Evolutionary conservation across 2,113 vertebrate species (phyloP), one percentile per base, ranked within the genome.

Genomic region (Sula dactylatra): DNA sequence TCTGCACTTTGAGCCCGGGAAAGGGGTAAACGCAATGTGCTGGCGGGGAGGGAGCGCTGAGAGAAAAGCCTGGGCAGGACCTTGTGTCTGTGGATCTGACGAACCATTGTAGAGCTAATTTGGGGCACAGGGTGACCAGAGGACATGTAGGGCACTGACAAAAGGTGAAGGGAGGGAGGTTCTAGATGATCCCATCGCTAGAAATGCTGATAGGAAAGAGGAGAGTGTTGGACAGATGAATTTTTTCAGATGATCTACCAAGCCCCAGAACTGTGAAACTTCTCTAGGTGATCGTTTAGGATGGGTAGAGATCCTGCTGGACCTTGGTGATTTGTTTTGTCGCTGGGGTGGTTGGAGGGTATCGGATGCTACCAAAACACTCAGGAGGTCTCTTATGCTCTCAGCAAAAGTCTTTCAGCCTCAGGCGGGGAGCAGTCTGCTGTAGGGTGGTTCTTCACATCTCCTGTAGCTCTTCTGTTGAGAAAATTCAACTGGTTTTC

Each of bases 391-490:
- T 83, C 71, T 90, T 0, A 1, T 72, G 42, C 86, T 82, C 84
- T 88, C 87, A 9, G 71, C 81, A 52, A 47, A 55, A 77, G 54
- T 16, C 79, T 59, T 80, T 56, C 86, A 49, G 65, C 65, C 69
- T 52, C 27, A 40, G 73, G 69, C 29, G 4, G 42, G 74, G 86
- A 77, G 54, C 74, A 47, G 47, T n/a, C 54, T 82, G 82, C 64
- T 62, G 36, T 38, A 44, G 81, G 82, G 45, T 85, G 26, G 38
- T 49, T 72, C 79, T 42, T 80, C 44, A 58, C 55, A 34, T 90
- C 94, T 89, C 92, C 93, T 89, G 96, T 82, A 94, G 95, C 91
- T 94, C 80, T 95, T 82, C 31, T 49, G 58, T 76, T 66, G 47
- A 89, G 90, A 84, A 93, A 88, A 54, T 91, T 88, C 89, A 88